Evolutionary conservation across 2,888 invertebrate species (phyloP), one percentile per base, ranked within the genome.

Genomic region (Heteromyza rotundicornis): DNA sequence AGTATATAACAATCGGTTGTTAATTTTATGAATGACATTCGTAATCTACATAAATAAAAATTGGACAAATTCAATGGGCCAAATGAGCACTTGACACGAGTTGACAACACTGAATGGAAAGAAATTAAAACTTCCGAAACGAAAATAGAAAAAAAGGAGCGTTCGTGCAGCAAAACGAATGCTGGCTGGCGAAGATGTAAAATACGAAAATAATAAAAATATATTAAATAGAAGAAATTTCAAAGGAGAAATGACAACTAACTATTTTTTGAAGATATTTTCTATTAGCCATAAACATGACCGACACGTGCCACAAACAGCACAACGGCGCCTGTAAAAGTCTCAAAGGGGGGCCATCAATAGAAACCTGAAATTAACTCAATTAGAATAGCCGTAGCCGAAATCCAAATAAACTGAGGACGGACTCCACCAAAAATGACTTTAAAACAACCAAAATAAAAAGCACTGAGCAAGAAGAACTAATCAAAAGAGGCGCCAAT

Each of bases 291-390:
- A 10, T 3, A 40, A 27, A n/a, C 40, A n/a, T 7, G 14, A 40
- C 40, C 8, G 17, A 20, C 40, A 40, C 40, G 40, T 40, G 40
- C 40, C 40, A 40, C 40, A 40, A 40, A 7, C 14, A n/a, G 14
- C 3, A 47, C 47, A 20, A 47, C 17, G 47, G 19, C 17, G 47
- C 5, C n/a, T 10, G 7, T 10, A 5, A 10, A 27, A 27, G 7
- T 10, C 27, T 7, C 40, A 40, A 40, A n/a, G n/a, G 32, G 16
- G 19, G 22, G 16, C 32, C 22, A 53, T 7, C 16, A 32, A 53
- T 55, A 27, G 27, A 27, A 27, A 27, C 5, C 27, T 7, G 27
- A 47, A 63, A 60, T 58, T 57, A 60, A 58, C 53, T 14, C 23
- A 24, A 23, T 16, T 44, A 44, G 44, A 44, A 44, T 8, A 44